Conservation (phyloP, 2,113 vertebrate species). For the Halcyon malimbica region DNA sequence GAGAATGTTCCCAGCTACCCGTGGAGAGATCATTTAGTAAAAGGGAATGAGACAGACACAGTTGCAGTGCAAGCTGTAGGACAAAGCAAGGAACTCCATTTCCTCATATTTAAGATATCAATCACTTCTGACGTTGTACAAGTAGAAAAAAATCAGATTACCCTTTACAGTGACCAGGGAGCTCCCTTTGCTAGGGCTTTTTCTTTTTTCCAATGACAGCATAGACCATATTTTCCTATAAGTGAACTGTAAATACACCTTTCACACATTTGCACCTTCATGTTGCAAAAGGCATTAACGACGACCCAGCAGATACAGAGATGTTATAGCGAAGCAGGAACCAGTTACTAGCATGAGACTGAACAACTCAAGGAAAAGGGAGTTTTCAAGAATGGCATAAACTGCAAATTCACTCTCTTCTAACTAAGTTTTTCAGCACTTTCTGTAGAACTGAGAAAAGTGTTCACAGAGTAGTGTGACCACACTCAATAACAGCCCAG, state of each 20-base stretch:
- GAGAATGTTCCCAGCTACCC: background rate
- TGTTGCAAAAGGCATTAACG: background rate
- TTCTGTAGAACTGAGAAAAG: background rate
- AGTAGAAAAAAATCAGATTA: slow-evolving; percentile 30
- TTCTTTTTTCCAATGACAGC: background rate
- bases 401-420: background rate
- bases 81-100: background rate
- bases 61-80: background rate
- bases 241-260: background rate
- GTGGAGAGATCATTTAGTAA: background rate
- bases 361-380: background rate
- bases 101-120: slow-evolving; percentile 34
- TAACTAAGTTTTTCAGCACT: background rate
- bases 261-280: background rate
- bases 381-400: background rate
- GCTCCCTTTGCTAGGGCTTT: background rate
- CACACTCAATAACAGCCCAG: background rate
- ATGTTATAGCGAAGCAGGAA: background rate
- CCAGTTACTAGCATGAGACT: background rate
- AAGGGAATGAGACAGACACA: background rate
- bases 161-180: background rate
- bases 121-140: background rate
- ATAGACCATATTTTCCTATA: background rate
- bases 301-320: background rate
- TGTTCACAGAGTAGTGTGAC: background rate